Evolutionary conservation across 2,797 vertebrate species (phyloP), one percentile per base, ranked within the genome.

Genomic region (Epinephelus coioides): DNA sequence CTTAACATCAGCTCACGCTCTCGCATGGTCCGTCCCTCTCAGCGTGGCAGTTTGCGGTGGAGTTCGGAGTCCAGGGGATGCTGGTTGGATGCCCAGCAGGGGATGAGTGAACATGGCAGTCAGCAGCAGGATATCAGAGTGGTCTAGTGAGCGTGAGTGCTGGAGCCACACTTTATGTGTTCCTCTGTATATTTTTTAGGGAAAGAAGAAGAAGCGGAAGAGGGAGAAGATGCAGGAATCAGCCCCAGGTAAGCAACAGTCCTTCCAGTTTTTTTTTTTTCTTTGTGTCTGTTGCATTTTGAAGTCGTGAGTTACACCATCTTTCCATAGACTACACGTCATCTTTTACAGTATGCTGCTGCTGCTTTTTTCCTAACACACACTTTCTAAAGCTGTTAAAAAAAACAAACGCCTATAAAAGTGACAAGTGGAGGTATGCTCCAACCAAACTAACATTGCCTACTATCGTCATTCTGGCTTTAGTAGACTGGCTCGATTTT

Each of bases 171-270:
- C 92, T 95, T 95, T 94, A 95, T 95, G 92, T 85, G 93, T 94
- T 93, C 91, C 87, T 92, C 91, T 95, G 91, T 94, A 77, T 96
- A 94, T 94, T 95, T 95, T 96, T 81, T 95, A 99, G 98, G 98
- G 98, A 92, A 99, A 99, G 97, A 99, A 99, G 94, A 99, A 99
- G 96, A 99, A 99, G 95, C 97, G 98, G 95, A 99, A 99, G 98
- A 96, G 98, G 96, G 98, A 99, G 95, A 99, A 99, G 89, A 96
- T 99, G 85, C 98, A 99, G 95, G 98, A 99, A 90, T 95, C 98
- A 56, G 94, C 98, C 79, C 92, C 98, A 95, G 98, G 98, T 99
- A 95, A 91, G 83, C 34, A 23, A 30, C 10, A 0, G 17, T 21
- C 65, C 30, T 18, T 14, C 15, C 49, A 34, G 21, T 23, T 34